A percentile compares a stretch with the other conserved stretches of the same genome.
Conservation (phyloP, 2,888 invertebrate species). For the Oithona nana region DNA sequence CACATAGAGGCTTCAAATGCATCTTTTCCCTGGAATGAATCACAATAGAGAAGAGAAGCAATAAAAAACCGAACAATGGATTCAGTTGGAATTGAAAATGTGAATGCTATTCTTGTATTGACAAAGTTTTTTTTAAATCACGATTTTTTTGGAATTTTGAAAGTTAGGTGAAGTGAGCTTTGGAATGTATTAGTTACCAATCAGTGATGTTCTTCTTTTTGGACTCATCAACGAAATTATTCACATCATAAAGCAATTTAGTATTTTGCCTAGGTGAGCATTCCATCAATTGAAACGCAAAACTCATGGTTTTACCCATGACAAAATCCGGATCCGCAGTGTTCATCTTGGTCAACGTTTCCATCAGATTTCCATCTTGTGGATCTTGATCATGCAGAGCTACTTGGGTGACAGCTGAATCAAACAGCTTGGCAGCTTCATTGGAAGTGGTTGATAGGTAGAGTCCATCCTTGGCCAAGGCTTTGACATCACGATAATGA, state of each 20-base stretch:
- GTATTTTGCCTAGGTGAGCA: not conserved
- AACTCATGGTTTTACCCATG: not conserved
- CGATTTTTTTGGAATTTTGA: not conserved
- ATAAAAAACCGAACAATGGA: too few relatives aligned
- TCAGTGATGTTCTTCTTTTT: not conserved
- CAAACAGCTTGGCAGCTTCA: constrained; percentile 3
- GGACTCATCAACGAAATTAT: not conserved
- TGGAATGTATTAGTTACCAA: not conserved
- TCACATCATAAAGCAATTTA: not conserved
- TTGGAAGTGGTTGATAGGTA: not conserved
- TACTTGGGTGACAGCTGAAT: not conserved
- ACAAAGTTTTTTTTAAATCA: not conserved
- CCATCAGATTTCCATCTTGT: not conserved
- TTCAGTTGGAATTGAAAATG: too few relatives aligned
- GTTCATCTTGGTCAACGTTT: not conserved
- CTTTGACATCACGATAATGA: not conserved
- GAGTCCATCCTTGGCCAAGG: not conserved
- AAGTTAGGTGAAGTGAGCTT: not conserved
- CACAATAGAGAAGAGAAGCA: too few relatives aligned
- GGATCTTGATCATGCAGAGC: not conserved
- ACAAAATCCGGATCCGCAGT: not conserved
- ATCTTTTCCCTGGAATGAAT: not conserved
- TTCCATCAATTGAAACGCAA: not conserved
- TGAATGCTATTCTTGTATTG: not conserved
- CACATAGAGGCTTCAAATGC: not conserved